Evolutionary conservation across 2,113 vertebrate species (phyloP).

Genomic region (Eolophus roseicapilla): DNA sequence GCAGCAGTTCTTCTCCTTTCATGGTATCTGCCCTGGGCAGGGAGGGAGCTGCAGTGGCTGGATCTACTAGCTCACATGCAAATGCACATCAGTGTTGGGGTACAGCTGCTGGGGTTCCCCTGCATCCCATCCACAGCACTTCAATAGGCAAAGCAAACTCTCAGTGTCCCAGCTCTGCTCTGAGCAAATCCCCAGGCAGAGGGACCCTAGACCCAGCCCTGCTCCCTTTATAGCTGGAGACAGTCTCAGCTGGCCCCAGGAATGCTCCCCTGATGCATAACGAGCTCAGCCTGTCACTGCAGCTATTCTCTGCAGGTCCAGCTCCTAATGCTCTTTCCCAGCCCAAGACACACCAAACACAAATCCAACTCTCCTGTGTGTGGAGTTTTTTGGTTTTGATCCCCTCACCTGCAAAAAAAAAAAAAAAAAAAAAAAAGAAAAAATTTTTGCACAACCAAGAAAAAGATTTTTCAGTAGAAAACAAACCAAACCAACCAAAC

Average conservation of each 20-base stretch:
- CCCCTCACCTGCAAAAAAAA: not conserved
- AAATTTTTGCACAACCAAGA: fast-evolving
- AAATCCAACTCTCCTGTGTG: not conserved
- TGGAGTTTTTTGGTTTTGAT: not conserved
- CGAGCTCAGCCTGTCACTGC: not conserved
- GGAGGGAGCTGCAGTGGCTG: not conserved
- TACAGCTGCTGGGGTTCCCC: not conserved
- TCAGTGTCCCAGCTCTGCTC: fast-evolving
- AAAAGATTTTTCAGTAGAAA: not conserved
- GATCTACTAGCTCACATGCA: fast-evolving
- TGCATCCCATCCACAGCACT: not conserved
- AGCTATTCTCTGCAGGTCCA: not conserved
- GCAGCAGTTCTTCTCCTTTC: not conserved
- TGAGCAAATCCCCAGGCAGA: not conserved
- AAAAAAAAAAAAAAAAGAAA: not conserved
- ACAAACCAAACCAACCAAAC: fast-evolving
- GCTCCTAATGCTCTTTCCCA: not conserved
- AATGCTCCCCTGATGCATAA: not conserved
- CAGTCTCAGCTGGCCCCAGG: not conserved
- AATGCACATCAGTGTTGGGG: fast-evolving
- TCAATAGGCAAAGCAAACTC: not conserved
- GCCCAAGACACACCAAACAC: fast-evolving
- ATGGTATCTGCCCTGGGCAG: not conserved
- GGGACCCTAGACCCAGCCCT: not conserved
- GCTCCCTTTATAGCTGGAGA: not conserved